These are phyloP conservation scores for Petaurus breviceps DNA, from an alignment of 2,113 vertebrate species.

Conservation along the genomic window DNA sequence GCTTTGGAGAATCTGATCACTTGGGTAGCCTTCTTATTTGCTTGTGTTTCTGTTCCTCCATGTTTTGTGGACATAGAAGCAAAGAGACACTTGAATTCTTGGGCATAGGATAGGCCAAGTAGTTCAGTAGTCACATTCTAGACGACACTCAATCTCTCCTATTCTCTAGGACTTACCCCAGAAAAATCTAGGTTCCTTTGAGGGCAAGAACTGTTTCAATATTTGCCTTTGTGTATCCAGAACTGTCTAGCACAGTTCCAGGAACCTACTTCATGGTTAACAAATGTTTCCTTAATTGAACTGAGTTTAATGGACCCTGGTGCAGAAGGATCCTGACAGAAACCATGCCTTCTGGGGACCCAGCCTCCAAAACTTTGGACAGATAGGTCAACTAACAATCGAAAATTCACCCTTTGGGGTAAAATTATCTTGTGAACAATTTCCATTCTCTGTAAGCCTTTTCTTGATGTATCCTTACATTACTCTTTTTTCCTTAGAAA, in stretches of 20 bases:
- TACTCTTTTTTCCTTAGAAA: not conserved
- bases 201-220: not conserved
- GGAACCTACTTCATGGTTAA: not conserved
- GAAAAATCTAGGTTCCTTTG: not conserved
- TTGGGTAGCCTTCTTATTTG: not conserved
- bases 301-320: not conserved
- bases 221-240: not conserved
- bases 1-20: not conserved
- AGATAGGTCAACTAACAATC: not conserved
- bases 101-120: not conserved
- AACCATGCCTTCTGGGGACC: not conserved
- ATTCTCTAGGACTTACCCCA: not conserved
- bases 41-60: not conserved
- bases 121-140: not conserved
- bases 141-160: not conserved
- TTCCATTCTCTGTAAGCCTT: not conserved
- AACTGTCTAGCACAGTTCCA: not conserved
- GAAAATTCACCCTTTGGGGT: not conserved
- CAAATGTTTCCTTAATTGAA: not conserved
- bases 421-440: not conserved
- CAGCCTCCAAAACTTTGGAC: not conserved
- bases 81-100: not conserved
- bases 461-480: not conserved
- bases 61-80: not conserved
- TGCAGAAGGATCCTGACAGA: not conserved